Evolutionary conservation across 2,113 vertebrate species (phyloP), one percentile per base, ranked within the genome.

Genomic region (Thalassarche chlororhynchos): DNA sequence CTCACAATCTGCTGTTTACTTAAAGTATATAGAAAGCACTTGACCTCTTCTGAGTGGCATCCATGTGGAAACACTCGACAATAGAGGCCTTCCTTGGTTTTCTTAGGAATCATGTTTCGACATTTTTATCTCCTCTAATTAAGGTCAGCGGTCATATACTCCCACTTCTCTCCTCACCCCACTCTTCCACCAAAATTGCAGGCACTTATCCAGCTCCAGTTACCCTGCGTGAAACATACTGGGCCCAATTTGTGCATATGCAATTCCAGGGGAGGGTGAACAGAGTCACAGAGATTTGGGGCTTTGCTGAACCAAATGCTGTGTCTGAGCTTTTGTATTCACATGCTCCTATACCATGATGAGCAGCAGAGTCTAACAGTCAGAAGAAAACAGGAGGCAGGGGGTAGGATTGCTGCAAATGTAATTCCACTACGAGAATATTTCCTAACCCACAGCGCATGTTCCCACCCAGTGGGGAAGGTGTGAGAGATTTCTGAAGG

Each of bases 381-480:
- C 75, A 84, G 88, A 70, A 78, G 80, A 64, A 44, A 83, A 51
- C 49, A 83, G 83, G 42, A 90, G 84, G 66, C 12, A 3, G 78
- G 91, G 77, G 81, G 81, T 82, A 76, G 87, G 94, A 87, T 38
- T 88, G 85, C 90, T 92, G 96, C 68, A 93, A 94, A 94, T 95
- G 70, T 20, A 85, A 93, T 95, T 96, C 87, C 90, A 66, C 84
- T 40, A 28, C 0, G 8, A 75, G 94, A 80, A 61, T 15, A 61
- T 77, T 85, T 90, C 92, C 82, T 61, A 92, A 83, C 90, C 85
- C 82, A 40, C 90, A 26, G 91, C 5, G 68, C 87, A 12, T 86
- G 93, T 96, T 96, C 92, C 96, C 92, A 94, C 90, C 92, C 92
- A 42, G 95, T 57, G 85, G 93, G 96, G 92, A 97, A 96, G 96